Percentiles rank a stretch among this genome's conserved stretches.
Evolutionary conservation across 2,888 invertebrate genomes (phyloP).

Genomic region (Podabrus alpinus): DNA sequence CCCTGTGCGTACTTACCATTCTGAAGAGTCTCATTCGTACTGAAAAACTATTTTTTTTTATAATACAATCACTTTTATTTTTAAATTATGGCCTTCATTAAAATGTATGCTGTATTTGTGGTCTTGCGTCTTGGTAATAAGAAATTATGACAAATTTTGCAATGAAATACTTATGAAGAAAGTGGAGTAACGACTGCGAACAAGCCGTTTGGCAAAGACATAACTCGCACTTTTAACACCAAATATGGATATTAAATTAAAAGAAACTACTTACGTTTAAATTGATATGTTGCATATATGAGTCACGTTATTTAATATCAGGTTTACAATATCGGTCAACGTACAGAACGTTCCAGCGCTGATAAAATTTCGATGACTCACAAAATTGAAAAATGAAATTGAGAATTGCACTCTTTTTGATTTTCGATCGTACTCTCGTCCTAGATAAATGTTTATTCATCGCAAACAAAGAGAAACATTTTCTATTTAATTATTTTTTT

Average conservation of each 20-base stretch:
- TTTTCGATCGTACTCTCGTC: background rate
- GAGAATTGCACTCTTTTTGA: background rate
- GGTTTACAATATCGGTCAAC: slow-evolving; percentile 19
- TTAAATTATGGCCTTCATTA: background rate
- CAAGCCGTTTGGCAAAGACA: background rate
- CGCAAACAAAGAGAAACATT: background rate
- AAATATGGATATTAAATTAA: slow-evolving; percentile 18
- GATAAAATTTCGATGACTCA: background rate
- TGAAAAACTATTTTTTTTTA: background rate
- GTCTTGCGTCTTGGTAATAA: background rate
- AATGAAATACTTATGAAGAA: background rate
- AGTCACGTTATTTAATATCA: slow-evolving; percentile 13
- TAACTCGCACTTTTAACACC: slow-evolving; percentile 11
- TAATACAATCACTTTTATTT: background rate
- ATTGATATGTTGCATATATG: background rate
- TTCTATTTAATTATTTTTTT: background rate
- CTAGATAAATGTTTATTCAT: background rate
- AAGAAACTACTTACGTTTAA: slow-evolving; percentile 14
- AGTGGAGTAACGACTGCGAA: background rate
- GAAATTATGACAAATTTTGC: background rate
- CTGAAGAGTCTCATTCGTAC: background rate
- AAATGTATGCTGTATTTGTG: background rate
- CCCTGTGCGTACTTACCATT: background rate
- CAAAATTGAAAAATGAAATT: background rate
- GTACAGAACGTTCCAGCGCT: slow-evolving; percentile 1